These are phyloP conservation scores for Idris sp. DNA, from an alignment of 1,140 invertebrate species.

Conservation along the genomic window DNA sequence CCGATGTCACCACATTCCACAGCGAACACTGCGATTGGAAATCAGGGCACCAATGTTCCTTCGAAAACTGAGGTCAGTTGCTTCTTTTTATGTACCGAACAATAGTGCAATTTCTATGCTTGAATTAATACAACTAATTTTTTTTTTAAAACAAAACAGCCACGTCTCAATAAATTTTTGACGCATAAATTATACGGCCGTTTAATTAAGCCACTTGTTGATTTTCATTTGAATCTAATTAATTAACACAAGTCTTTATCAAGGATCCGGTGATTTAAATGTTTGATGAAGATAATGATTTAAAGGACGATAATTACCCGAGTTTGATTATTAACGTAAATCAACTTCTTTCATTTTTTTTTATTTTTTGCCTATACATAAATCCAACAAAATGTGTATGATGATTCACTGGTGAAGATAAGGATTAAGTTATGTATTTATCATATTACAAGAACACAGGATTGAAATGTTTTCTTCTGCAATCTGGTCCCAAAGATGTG, in stretches of 20 bases:
- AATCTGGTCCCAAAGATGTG: constrained; percentile 2
- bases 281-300: constrained; percentile 32
- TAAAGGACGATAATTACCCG: constrained; percentile 27
- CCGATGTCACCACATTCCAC: constrained; percentile 74
- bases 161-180: constrained; percentile 6
- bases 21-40: constrained; percentile 70
- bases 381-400: constrained; percentile 10
- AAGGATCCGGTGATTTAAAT: constrained; percentile 19
- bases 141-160: no score
- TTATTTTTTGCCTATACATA: no score
- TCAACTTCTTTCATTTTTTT: constrained; percentile 12
- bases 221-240: constrained; percentile 51
- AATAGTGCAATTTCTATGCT: no score
- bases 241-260: constrained; percentile 29
- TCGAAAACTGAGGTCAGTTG: constrained; percentile 74
- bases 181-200: constrained; percentile 19
- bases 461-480: constrained; percentile 12
- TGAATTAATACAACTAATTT: no score
- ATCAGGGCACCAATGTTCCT: constrained; percentile 68
- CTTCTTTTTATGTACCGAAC: no score
- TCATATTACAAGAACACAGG: constrained; percentile 1
- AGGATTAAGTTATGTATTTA: constrained; percentile 12
- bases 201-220: constrained; percentile 41
- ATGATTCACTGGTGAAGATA: constrained; percentile 3
- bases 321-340: constrained; percentile 34